Evolutionary conservation across 2,113 vertebrate species (phyloP).

Genomic region (Pteruthius melanotis): DNA sequence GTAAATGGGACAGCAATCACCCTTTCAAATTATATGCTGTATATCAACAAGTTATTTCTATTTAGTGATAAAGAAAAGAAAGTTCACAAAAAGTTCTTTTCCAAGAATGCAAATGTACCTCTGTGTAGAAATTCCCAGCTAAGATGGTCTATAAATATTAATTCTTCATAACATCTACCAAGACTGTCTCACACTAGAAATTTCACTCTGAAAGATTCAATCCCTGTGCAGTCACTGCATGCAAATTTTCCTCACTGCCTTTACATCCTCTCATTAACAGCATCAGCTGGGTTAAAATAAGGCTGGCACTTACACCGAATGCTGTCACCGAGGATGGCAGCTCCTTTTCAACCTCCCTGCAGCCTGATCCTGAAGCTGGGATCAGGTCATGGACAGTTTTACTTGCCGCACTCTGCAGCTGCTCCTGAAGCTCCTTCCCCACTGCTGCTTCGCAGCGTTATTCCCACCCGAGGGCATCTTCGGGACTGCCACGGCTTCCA

Average conservation of each 20-base stretch:
- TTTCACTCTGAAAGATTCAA: neutral
- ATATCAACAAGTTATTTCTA: constrained; percentile 54
- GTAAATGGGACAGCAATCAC: constrained; percentile 1
- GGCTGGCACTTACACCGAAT: neutral
- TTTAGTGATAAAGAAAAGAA: neutral
- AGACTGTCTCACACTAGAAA: constrained; percentile 22
- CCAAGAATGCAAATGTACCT: constrained; percentile 5
- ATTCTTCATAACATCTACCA: constrained; percentile 6
- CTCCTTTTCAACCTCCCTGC: neutral
- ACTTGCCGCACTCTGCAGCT: fast-evolving
- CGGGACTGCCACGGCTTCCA: neutral
- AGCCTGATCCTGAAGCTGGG: neutral
- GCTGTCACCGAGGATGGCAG: neutral
- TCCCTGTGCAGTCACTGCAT: neutral
- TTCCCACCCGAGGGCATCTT: neutral
- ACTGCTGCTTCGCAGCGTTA: fast-evolving
- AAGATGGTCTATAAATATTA: constrained; percentile 49
- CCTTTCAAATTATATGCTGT: neutral
- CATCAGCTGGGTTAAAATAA: neutral
- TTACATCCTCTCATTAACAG: neutral
- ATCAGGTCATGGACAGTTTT: neutral
- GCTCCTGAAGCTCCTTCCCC: neutral
- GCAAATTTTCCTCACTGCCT: neutral
- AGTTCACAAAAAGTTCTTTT: constrained; percentile 7
- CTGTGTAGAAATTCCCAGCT: neutral